Percentiles rank a stretch among this genome's conserved stretches.
Evolutionary conservation across 2,888 invertebrate species (phyloP).

Genomic region (Plagodis dolabraria): DNA sequence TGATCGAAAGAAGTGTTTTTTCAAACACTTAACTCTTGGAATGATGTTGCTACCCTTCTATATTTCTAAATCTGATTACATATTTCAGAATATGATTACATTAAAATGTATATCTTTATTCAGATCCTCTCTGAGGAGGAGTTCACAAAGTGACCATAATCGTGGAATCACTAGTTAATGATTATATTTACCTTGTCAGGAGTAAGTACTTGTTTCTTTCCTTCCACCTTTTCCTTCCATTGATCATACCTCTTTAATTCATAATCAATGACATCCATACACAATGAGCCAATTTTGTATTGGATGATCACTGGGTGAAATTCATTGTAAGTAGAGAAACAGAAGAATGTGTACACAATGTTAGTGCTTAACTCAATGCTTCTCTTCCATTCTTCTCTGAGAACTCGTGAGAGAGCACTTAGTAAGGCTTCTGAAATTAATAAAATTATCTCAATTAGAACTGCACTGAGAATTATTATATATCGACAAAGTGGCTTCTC

Average conservation of each 20-base stretch:
- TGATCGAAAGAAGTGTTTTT: no score
- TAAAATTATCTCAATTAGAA: neutral
- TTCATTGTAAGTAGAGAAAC: conserved; percentile 97
- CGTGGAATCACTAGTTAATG: no score
- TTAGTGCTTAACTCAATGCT: conserved; percentile 98
- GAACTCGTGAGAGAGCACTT: conserved; percentile 96
- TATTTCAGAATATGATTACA: no score
- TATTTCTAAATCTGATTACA: no score
- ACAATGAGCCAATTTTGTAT: conserved; percentile 98
- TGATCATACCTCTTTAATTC: conserved; percentile 97
- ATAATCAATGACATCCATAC: conserved; percentile 98
- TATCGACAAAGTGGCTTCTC: no score
- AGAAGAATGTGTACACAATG: conserved; percentile 98
- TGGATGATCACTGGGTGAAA: conserved; percentile 98
- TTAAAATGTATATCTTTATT: neutral
- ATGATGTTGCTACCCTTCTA: no score
- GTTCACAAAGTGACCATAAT: no score
- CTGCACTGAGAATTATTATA: no score
- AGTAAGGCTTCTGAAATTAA: conserved; percentile 92
- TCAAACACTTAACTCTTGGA: no score
- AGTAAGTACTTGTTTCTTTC: conserved; percentile 73
- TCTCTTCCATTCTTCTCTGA: conserved; percentile 98
- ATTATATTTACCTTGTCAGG: conserved; percentile 70
- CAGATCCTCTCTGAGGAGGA: neutral
- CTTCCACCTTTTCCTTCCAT: conserved; percentile 90